phyloP scores from a whole-genome alignment of 1,140 invertebrate species.

The Battus philenor region DNA sequence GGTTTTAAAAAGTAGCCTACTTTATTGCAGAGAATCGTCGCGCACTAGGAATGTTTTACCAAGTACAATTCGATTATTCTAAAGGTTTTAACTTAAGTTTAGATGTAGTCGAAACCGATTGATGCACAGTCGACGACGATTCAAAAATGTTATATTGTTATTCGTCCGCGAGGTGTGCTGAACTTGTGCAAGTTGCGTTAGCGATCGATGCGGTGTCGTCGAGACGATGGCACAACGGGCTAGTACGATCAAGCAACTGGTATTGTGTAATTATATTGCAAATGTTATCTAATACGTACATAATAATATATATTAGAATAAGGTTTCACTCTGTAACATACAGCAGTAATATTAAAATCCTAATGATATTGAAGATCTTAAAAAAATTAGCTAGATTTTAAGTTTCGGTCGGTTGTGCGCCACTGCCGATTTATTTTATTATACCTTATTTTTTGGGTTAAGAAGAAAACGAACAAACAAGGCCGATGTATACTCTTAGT shows the following conservation, averaged over 20 bases:
- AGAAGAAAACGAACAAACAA: conserved; percentile 45
- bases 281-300: conserved; percentile 17
- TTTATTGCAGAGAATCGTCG: conserved; percentile 20
- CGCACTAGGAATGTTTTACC: conserved; percentile 34
- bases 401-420: conserved; percentile 13
- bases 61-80: conserved; percentile 53
- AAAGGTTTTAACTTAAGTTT: conserved; percentile 47
- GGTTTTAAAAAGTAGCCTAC: conserved; percentile 25
- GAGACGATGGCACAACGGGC: too few relatives aligned
- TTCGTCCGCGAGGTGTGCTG: too few relatives aligned
- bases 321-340: conserved; percentile 9
- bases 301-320: conserved; percentile 17
- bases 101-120: conserved; percentile 20
- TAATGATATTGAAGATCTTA: neutral
- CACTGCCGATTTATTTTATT: conserved; percentile 7
- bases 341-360: conserved; percentile 7
- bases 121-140: neutral
- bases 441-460: conserved; percentile 14
- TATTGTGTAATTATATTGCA: conserved; percentile 15
- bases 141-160: conserved; percentile 5
- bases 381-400: conserved; percentile 4
- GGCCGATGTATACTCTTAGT: conserved; percentile 45
- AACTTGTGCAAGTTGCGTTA: too few relatives aligned
- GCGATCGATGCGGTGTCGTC: too few relatives aligned
- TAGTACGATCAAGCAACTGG: conserved; percentile 1